Evolutionary conservation across 2,797 vertebrate species (phyloP).

Genomic region (Phrynocephalus forsythii): DNA sequence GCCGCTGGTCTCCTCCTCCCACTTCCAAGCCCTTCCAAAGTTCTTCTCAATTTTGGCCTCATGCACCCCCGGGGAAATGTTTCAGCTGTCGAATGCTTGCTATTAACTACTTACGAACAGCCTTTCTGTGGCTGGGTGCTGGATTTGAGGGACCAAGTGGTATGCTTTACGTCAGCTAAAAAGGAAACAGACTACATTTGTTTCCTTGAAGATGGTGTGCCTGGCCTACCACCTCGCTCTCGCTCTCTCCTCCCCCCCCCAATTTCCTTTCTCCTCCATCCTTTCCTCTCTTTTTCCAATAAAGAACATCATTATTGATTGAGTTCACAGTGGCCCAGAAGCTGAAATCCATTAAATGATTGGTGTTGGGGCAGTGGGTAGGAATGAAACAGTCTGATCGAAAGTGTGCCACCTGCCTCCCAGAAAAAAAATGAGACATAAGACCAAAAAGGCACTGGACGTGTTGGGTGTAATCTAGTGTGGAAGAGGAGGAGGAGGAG

Average conservation of each 20-base stretch:
- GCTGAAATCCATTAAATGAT: too few species aligned
- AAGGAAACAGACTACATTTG: background rate
- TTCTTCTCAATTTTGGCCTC: background rate
- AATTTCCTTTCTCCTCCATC: background rate
- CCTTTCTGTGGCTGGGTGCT: background rate
- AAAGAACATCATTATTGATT: too few species aligned
- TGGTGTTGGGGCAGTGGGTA: too few species aligned
- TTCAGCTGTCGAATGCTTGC: conserved; percentile 51
- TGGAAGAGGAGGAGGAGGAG: too few species aligned
- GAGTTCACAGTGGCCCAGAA: too few species aligned
- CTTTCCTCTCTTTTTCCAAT: background rate
- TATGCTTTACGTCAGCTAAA: too few species aligned
- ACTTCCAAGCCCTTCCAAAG: conserved; percentile 28
- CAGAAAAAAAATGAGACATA: too few species aligned
- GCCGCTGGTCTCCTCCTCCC: conserved; percentile 60
- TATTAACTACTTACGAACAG: conserved; percentile 48
- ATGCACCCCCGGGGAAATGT: conserved; percentile 42
- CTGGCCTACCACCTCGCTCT: conserved; percentile 58
- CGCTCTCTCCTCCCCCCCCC: background rate
- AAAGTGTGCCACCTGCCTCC: too few species aligned
- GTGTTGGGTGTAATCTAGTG: too few species aligned
- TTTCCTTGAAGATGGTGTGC: conserved; percentile 37
- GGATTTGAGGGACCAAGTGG: background rate
- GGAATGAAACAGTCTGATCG: too few species aligned
- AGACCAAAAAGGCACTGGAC: too few species aligned